phyloP scores from a whole-genome alignment of 2,888 invertebrate species.

The Apamea crenata region DNA sequence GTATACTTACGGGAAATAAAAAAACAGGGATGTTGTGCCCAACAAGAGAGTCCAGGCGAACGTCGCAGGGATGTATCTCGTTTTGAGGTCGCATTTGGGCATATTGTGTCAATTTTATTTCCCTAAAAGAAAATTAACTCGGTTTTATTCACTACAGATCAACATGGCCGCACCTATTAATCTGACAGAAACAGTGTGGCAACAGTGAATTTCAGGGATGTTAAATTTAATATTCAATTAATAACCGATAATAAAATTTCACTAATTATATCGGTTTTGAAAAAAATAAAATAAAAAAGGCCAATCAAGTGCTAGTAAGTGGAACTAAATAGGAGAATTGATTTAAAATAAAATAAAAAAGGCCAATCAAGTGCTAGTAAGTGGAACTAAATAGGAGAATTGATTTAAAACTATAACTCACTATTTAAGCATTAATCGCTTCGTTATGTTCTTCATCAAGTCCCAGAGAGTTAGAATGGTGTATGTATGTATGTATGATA shows the following conservation, averaged over 20 bases:
- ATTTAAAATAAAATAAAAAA: not conserved
- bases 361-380: too few relatives aligned
- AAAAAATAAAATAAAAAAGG: not conserved
- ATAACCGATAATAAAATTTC: conserved; percentile 36
- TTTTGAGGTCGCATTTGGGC: conserved; percentile 99
- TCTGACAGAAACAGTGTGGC: conserved; percentile 82
- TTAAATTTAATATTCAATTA: not conserved
- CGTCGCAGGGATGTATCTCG: conserved; percentile 99
- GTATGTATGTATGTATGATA: not conserved
- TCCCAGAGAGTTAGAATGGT: not conserved
- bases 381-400: not conserved
- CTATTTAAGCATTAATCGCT: not conserved
- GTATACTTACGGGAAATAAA: conserved; percentile 98
- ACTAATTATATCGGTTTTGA: not conserved
- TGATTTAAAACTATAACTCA: not conserved
- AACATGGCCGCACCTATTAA: conserved; percentile 92
- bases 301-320: too few relatives aligned
- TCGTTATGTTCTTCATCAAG: not conserved
- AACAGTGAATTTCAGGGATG: conserved; percentile 68
- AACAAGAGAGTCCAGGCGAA: conserved; percentile 99
- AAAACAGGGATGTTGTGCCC: conserved; percentile 98
- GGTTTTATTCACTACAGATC: conserved; percentile 90
- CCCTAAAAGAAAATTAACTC: conserved; percentile 87
- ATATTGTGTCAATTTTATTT: conserved; percentile 91
- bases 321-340: not conserved